Evolutionary conservation across 1,140 invertebrate species (phyloP).

Genomic region (Drosophila nigromelanica): DNA sequence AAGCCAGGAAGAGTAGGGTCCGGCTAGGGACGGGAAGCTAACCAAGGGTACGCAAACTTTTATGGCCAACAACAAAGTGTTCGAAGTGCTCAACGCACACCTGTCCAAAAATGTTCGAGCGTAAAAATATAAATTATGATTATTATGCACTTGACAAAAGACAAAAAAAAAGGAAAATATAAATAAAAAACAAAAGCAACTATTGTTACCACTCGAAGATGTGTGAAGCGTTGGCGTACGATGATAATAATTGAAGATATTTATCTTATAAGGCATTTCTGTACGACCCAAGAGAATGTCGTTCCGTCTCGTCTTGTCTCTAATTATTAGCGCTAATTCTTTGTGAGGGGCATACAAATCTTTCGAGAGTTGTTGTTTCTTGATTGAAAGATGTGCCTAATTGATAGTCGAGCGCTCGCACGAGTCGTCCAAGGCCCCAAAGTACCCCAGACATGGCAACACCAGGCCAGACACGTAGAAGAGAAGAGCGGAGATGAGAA

Average conservation of each 20-base stretch:
- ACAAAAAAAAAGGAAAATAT: constrained; percentile 26
- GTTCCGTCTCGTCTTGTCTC: constrained; percentile 22
- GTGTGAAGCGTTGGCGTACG: constrained; percentile 70
- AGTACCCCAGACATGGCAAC: not conserved
- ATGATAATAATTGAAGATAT: constrained; percentile 65
- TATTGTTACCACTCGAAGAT: constrained; percentile 21
- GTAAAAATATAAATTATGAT: constrained; percentile 67
- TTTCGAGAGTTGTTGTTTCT: constrained; percentile 53
- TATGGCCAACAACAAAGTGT: constrained; percentile 62
- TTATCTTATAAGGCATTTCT: constrained; percentile 52
- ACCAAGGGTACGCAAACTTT: constrained; percentile 37
- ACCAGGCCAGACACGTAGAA: not conserved
- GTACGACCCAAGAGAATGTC: constrained; percentile 3
- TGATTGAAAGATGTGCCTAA: constrained; percentile 82
- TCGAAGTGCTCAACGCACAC: constrained; percentile 54
- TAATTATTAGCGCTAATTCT: constrained; percentile 81
- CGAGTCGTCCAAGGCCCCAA: constrained; percentile 42
- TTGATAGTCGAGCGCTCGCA: constrained; percentile 73
- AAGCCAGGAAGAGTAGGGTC: not conserved
- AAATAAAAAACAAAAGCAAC: constrained; percentile 21
- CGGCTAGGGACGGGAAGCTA: not conserved
- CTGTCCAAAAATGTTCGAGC: constrained; percentile 47
- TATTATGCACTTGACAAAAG: constrained; percentile 74
- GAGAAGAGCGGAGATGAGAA: constrained; percentile 21
- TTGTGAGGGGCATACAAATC: constrained; percentile 50